Evolutionary conservation across 2,888 invertebrate species (phyloP).

Genomic region (Achlya flavicornis): DNA sequence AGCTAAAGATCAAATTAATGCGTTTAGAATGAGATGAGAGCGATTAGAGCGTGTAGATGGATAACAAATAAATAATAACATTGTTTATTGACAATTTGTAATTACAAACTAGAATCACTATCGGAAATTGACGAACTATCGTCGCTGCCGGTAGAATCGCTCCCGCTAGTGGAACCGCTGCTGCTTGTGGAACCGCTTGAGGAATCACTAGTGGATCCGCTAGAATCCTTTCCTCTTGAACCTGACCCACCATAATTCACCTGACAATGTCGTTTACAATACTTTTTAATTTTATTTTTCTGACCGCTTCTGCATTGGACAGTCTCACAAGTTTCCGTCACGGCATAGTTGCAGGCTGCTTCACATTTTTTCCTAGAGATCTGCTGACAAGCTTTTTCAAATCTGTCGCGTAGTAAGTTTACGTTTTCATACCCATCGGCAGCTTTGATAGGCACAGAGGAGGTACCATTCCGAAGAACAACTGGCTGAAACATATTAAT

Average conservation of each 20-base stretch:
- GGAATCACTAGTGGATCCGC: background rate
- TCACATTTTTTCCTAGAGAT: slow-evolving; percentile 45
- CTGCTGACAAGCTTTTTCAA: slow-evolving; percentile 49
- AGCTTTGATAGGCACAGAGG: background rate
- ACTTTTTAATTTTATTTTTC: slow-evolving; percentile 35
- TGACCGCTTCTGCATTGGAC: slow-evolving; percentile 32
- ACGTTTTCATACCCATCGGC: slow-evolving; percentile 9
- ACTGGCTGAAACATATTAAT: slow-evolving; percentile 18
- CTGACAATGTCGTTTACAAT: slow-evolving; percentile 47
- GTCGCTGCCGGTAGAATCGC: background rate
- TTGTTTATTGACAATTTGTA: background rate
- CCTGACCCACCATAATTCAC: slow-evolving; percentile 22
- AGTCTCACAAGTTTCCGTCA: slow-evolving; percentile 32
- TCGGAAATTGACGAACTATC: slow-evolving; percentile 11
- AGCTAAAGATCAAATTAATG: too few species aligned
- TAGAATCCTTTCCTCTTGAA: slow-evolving; percentile 13
- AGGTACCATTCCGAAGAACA: slow-evolving; percentile 14
- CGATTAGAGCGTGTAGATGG: too few species aligned
- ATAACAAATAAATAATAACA: background rate
- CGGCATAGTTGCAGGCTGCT: slow-evolving; percentile 40
- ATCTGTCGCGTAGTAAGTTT: slow-evolving; percentile 49
- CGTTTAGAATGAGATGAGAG: too few species aligned
- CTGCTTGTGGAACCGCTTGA: slow-evolving; percentile 7
- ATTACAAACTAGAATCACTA: background rate
- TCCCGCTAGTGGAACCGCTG: background rate